Percentiles rank a stretch among this genome's conserved stretches.
Evolutionary conservation across 2,797 vertebrate species (phyloP).

Genomic region (Lindbergichthys nudifrons): DNA sequence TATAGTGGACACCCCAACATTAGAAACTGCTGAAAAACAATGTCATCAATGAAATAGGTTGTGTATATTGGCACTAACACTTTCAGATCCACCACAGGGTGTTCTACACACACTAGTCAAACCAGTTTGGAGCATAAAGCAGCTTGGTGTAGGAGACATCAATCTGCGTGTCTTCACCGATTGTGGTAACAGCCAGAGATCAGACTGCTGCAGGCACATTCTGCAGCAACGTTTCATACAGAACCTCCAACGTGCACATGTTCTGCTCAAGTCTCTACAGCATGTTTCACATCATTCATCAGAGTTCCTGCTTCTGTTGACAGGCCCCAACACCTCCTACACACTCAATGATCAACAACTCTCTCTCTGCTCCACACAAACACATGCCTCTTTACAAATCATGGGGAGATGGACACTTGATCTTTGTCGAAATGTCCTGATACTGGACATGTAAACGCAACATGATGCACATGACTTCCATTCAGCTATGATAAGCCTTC

Average conservation of each 20-base stretch:
- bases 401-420: neutral
- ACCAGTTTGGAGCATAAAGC: constrained; percentile 24
- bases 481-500: too few relatives aligned
- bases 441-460: too few relatives aligned
- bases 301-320: constrained; percentile 28
- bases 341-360: constrained; percentile 25
- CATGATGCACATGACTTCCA: too few relatives aligned
- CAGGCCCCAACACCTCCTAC: constrained; percentile 43
- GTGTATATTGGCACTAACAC: neutral
- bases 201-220: constrained; percentile 37
- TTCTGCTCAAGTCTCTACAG: constrained; percentile 35
- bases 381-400: neutral
- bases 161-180: constrained; percentile 16
- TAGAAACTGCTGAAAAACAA: neutral
- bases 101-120: constrained; percentile 3
- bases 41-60: neutral
- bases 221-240: constrained; percentile 23
- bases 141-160: constrained; percentile 14
- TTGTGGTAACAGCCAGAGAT: constrained; percentile 22
- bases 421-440: too few relatives aligned
- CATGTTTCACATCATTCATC: constrained; percentile 30
- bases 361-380: constrained; percentile 11
- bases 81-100: neutral
- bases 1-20: neutral
- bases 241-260: neutral